Evolutionary conservation across 2,797 vertebrate species (phyloP).

Genomic region (Gephyroberyx darwinii): DNA sequence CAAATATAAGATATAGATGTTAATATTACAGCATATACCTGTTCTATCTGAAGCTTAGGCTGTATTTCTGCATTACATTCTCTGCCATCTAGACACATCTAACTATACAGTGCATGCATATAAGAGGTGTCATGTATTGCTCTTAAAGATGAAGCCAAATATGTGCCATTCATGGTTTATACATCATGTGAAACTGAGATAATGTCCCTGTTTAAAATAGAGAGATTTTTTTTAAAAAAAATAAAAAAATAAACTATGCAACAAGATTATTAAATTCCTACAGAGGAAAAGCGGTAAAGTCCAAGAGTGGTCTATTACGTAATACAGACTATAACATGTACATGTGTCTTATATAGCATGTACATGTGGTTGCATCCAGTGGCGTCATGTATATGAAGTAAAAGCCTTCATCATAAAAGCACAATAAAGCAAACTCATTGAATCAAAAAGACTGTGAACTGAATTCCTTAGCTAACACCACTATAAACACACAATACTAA

Average conservation of each 20-base stretch:
- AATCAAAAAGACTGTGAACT: slow-evolving; percentile 74
- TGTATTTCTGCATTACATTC: slow-evolving; percentile 40
- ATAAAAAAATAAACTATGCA: neutral
- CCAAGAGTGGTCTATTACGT: slow-evolving; percentile 32
- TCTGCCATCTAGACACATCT: slow-evolving; percentile 24
- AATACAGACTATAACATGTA: slow-evolving; percentile 48
- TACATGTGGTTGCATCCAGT: slow-evolving; percentile 56
- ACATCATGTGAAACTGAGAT: slow-evolving; percentile 6
- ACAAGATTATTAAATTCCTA: slow-evolving; percentile 13
- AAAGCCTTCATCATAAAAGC: slow-evolving; percentile 60
- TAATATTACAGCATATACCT: slow-evolving; percentile 39
- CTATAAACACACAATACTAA: slow-evolving; percentile 66
- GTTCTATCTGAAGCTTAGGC: slow-evolving; percentile 45
- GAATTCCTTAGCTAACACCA: slow-evolving; percentile 76
- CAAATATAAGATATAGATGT: slow-evolving; percentile 27
- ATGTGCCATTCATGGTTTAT: slow-evolving; percentile 32
- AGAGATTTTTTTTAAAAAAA: neutral
- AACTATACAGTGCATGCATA: slow-evolving; percentile 46
- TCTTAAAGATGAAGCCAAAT: slow-evolving; percentile 29
- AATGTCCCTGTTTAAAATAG: neutral
- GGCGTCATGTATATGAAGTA: slow-evolving; percentile 65
- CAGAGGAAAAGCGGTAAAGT: slow-evolving; percentile 15
- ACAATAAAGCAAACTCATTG: slow-evolving; percentile 76
- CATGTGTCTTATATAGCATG: slow-evolving; percentile 58
- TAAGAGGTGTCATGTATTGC: slow-evolving; percentile 38